Conservation (phyloP, 2,888 invertebrate species). For the Eucriotettix oculatus region DNA sequence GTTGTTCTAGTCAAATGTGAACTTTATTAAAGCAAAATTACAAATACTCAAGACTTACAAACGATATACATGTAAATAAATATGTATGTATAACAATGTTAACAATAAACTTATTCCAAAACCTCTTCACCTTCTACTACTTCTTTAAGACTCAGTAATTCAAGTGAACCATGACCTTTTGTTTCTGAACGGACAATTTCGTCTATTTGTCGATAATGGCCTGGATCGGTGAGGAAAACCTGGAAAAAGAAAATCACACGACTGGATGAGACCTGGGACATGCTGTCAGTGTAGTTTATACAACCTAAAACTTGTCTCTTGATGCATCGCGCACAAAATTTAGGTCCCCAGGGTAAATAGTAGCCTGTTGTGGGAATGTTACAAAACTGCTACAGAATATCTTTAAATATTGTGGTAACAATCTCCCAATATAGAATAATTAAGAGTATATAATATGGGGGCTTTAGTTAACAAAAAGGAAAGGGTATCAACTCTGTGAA, state of each 20-base stretch:
- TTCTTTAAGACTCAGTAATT: conserved; percentile 83
- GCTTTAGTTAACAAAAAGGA: no score
- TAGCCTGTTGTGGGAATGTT: no score
- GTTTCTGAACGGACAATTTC: conserved; percentile 72
- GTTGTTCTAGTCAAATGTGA: background rate
- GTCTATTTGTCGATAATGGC: conserved; percentile 76
- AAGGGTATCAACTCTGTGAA: no score
- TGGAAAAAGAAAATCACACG: conserved; percentile 16
- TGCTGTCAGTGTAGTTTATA: no score
- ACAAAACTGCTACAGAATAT: no score
- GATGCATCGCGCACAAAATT: no score
- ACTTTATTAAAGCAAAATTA: background rate
- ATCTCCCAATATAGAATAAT: no score
- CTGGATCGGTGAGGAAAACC: conserved; percentile 71
- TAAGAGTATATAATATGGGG: no score
- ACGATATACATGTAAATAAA: background rate
- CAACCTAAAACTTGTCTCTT: no score
- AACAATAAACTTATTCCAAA: conserved; percentile 27
- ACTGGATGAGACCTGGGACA: no score
- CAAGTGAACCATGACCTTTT: conserved; percentile 72
- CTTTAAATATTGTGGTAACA: no score
- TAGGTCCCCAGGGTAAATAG: no score
- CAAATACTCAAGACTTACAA: background rate
- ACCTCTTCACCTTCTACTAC: conserved; percentile 75
- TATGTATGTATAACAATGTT: conserved; percentile 11